Conservation (phyloP, 2,797 vertebrate species). For the Podarcis lilfordi region DNA sequence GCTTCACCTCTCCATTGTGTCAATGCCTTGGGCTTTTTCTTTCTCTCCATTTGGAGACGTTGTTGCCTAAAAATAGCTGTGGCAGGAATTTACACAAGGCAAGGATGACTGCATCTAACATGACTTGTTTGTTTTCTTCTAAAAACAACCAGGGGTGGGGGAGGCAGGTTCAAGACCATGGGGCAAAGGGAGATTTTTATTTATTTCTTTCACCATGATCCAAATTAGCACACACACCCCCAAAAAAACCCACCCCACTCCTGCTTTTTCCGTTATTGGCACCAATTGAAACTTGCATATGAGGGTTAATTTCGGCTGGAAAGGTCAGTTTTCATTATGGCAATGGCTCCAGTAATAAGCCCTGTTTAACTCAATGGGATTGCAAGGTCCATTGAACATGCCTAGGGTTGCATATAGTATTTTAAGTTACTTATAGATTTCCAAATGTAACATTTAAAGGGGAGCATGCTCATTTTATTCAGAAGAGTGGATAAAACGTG, state of each 20-base stretch:
- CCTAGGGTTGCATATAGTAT: neutral
- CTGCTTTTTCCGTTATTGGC: neutral
- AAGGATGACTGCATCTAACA: neutral
- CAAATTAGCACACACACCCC: rapidly evolving
- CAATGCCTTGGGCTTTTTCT: neutral
- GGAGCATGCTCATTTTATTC: neutral
- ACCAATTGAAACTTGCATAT: neutral
- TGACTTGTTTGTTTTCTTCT: neutral
- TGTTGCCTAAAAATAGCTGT: neutral
- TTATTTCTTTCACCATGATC: neutral
- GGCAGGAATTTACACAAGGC: neutral
- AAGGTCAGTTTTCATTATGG: too few relatives aligned
- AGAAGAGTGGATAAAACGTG: neutral
- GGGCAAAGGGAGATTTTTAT: neutral
- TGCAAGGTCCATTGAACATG: neutral
- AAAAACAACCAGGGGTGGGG: neutral
- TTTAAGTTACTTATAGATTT: neutral
- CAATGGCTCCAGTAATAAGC: too few relatives aligned
- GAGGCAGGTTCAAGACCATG: neutral
- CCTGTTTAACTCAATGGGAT: too few relatives aligned
- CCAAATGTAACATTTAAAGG: neutral
- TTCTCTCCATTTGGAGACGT: neutral
- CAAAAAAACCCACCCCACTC: too few relatives aligned
- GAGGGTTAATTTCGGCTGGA: neutral
- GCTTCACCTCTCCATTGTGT: neutral